Conservation (phyloP, 2,113 vertebrate genomes). For the Xyrauchen texanus region DNA sequence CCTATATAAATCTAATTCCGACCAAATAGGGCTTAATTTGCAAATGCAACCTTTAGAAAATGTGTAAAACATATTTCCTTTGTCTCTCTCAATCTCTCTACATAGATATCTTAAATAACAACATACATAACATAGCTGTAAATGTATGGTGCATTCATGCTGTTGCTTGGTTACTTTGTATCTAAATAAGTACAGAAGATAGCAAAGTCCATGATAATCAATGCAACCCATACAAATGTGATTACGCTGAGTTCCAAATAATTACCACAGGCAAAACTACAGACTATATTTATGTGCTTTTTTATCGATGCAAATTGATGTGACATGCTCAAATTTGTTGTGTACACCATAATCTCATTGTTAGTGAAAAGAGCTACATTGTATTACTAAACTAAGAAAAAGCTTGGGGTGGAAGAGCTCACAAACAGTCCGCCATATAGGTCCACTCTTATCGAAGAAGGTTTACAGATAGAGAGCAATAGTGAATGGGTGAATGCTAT, state of each 20-base stretch:
- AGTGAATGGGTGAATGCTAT: neutral
- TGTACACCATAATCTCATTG: neutral
- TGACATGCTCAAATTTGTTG: slow-evolving; percentile 7
- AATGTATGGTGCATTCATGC: slow-evolving; percentile 3
- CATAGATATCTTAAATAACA: neutral
- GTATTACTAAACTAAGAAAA: neutral
- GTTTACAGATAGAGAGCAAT: neutral
- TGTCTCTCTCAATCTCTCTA: neutral
- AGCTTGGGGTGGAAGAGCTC: neutral
- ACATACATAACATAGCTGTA: neutral
- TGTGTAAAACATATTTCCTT: neutral
- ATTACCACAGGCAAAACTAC: slow-evolving; percentile 8
- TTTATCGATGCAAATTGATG: slow-evolving; percentile 1
- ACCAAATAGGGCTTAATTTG: too few relatives aligned
- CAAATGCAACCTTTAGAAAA: too few relatives aligned
- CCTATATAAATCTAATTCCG: too few relatives aligned
- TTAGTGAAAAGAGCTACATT: neutral
- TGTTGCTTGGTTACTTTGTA: slow-evolving; percentile 28
- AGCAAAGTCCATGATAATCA: neutral
- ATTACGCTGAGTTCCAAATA: neutral
- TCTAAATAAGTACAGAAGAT: neutral
- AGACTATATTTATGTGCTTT: neutral
- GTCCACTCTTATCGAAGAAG: neutral
- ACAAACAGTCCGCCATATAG: neutral
- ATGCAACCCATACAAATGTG: neutral